A percentile compares a stretch with the other conserved stretches of the same genome.
phyloP scores from a whole-genome alignment of 2,888 invertebrate genomes.

The Drosophila kokeensis region DNA sequence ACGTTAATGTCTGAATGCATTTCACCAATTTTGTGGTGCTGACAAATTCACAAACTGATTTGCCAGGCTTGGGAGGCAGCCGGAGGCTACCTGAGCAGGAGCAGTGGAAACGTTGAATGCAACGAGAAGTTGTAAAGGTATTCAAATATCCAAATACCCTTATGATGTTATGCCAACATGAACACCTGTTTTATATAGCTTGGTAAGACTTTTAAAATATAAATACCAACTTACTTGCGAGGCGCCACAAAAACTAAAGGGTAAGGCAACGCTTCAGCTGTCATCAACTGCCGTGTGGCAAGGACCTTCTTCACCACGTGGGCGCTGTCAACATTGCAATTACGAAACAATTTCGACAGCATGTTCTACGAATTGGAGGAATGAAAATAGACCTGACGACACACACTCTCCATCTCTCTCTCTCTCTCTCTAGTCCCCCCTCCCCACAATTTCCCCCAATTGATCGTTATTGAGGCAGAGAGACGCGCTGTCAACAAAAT shows the following conservation, averaged over 20 bases:
- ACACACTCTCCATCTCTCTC: not conserved
- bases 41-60: conserved; percentile 42
- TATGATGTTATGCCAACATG: not conserved
- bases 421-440: not conserved
- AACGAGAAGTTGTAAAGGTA: not conserved
- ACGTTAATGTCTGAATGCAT: conserved; percentile 74
- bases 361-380: conserved; percentile 66
- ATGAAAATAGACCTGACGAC: conserved; percentile 43
- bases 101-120: not conserved
- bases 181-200: not conserved
- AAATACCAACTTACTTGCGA: not conserved
- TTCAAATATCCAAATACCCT: not conserved
- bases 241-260: not conserved
- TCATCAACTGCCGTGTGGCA: not conserved
- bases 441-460: conserved; percentile 19
- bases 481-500: conserved; percentile 64
- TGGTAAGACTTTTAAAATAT: not conserved
- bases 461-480: conserved; percentile 52
- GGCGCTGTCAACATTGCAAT: conserved; percentile 74
- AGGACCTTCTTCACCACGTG: conserved; percentile 48
- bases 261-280: not conserved
- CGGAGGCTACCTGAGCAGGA: not conserved
- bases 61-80: not conserved
- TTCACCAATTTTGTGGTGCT: conserved; percentile 63
- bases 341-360: conserved; percentile 80